These are phyloP conservation scores for Cecropterus lyciades DNA, from an alignment of 1,140 invertebrate species.

Conservation along the genomic window DNA sequence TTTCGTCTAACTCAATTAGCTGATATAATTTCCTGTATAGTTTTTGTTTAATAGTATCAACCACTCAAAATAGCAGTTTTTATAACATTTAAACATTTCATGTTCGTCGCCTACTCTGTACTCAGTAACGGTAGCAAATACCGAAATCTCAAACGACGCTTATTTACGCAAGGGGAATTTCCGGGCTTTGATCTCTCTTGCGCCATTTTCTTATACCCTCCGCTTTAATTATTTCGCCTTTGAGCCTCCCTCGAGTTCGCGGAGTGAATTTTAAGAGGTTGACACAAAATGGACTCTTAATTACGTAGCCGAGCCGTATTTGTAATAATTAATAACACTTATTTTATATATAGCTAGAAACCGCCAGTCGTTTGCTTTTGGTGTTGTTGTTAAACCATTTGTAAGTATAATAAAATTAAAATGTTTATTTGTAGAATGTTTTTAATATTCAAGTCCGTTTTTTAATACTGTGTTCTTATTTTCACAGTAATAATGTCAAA, in stretches of 20 bases:
- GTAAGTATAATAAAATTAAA: too few relatives aligned
- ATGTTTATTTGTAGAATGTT: too few relatives aligned
- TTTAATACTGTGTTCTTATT: too few relatives aligned
- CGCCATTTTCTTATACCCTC: constrained; percentile 72
- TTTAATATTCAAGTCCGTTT: too few relatives aligned
- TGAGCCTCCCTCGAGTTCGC: constrained; percentile 59
- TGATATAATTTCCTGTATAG: too few relatives aligned
- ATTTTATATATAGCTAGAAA: constrained; percentile 41
- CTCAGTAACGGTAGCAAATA: constrained; percentile 58
- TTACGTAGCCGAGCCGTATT: constrained; percentile 70
- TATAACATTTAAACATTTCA: too few relatives aligned
- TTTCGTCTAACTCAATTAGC: too few relatives aligned
- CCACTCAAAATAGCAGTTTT: too few relatives aligned
- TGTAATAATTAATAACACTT: constrained; percentile 72
- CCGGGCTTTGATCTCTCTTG: constrained; percentile 73
- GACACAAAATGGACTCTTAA: constrained; percentile 79
- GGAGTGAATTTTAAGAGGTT: constrained; percentile 80
- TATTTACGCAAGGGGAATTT: constrained; percentile 71
- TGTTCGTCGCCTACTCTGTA: constrained; percentile 3
- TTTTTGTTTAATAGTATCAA: too few relatives aligned
- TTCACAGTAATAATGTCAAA: too few relatives aligned
- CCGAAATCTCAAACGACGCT: constrained; percentile 63
- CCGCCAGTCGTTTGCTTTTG: neutral
- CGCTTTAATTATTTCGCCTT: constrained; percentile 80
- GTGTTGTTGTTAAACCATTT: too few relatives aligned